These are phyloP conservation scores for Corythoichthys haematopterus DNA, from an alignment of 2,113 vertebrate genomes.

Conservation along the genomic window DNA sequence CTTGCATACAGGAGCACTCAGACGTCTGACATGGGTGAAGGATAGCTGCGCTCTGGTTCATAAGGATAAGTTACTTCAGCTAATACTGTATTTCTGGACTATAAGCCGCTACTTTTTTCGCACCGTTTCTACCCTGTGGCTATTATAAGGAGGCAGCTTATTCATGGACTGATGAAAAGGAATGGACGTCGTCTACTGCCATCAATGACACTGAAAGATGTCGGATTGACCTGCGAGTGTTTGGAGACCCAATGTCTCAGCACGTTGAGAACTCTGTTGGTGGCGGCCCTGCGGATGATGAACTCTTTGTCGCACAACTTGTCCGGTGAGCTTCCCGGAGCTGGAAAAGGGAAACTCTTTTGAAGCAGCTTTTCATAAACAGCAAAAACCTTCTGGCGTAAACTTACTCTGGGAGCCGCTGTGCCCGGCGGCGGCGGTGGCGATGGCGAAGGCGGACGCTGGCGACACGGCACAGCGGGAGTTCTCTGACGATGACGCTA, in stretches of 20 bases:
- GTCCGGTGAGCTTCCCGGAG: slow-evolving; percentile 79
- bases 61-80: too few relatives aligned
- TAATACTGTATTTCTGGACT: too few relatives aligned
- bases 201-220: background rate
- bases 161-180: too few relatives aligned
- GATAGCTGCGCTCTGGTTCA: too few relatives aligned
- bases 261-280: slow-evolving; percentile 92
- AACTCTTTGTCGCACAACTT: slow-evolving; percentile 92
- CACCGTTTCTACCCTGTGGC: too few relatives aligned
- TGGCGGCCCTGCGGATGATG: slow-evolving; percentile 91
- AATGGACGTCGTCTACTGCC: too few relatives aligned
- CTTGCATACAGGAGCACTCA: too few relatives aligned
- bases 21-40: too few relatives aligned
- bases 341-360: slow-evolving; percentile 50
- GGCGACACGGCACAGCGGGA: slow-evolving; percentile 84
- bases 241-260: slow-evolving; percentile 97
- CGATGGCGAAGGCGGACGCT: slow-evolving; percentile 91
- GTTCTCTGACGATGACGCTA: slow-evolving; percentile 80
- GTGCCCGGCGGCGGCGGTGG: slow-evolving; percentile 89
- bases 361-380: background rate
- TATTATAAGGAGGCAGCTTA: too few relatives aligned
- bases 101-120: too few relatives aligned
- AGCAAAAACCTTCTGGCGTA: too few relatives aligned
- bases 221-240: slow-evolving; percentile 83
- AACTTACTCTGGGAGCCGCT: slow-evolving; percentile 82